Evolutionary conservation across 2,113 vertebrate genomes (phyloP).

Genomic region (Rattus norvegicus): DNA sequence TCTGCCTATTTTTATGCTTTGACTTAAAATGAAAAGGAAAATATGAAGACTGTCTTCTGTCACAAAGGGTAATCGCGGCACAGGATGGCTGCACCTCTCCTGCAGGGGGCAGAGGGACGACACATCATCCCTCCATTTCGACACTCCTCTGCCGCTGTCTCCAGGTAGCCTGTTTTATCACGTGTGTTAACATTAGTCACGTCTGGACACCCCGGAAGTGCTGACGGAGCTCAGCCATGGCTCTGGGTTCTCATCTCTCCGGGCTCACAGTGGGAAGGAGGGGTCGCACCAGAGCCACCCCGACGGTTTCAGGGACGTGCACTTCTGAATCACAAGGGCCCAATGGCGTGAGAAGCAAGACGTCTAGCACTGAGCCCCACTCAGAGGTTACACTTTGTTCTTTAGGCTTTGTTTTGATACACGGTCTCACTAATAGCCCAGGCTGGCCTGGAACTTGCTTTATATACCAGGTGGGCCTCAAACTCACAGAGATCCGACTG

Average conservation of each 20-base stretch:
- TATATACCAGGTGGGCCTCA: not conserved
- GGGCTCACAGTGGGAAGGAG: conserved; percentile 9
- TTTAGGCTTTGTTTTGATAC: not conserved
- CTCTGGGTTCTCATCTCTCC: conserved; percentile 55
- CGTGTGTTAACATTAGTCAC: conserved; percentile 66
- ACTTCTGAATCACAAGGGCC: not conserved
- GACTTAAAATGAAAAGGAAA: conserved; percentile 56
- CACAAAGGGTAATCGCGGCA: not conserved
- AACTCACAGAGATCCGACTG: not conserved
- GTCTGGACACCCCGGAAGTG: conserved; percentile 55
- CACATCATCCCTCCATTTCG: conserved; percentile 30
- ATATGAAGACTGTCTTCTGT: conserved; percentile 44
- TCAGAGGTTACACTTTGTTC: not conserved
- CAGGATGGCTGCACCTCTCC: not conserved
- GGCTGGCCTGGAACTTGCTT: not conserved
- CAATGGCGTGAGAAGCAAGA: not conserved
- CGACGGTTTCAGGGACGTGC: conserved; percentile 55
- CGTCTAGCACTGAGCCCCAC: not conserved
- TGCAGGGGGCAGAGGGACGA: conserved; percentile 60
- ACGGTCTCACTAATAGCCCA: not conserved
- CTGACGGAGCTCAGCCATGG: conserved; percentile 49
- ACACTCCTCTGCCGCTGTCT: conserved; percentile 53
- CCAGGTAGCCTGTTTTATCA: conserved; percentile 58
- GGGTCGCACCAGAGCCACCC: conserved; percentile 20
- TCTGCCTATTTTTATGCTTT: conserved; percentile 68